Evolutionary conservation across 2,888 invertebrate genomes (phyloP).

Genomic region (Heterodera filipjevi): DNA sequence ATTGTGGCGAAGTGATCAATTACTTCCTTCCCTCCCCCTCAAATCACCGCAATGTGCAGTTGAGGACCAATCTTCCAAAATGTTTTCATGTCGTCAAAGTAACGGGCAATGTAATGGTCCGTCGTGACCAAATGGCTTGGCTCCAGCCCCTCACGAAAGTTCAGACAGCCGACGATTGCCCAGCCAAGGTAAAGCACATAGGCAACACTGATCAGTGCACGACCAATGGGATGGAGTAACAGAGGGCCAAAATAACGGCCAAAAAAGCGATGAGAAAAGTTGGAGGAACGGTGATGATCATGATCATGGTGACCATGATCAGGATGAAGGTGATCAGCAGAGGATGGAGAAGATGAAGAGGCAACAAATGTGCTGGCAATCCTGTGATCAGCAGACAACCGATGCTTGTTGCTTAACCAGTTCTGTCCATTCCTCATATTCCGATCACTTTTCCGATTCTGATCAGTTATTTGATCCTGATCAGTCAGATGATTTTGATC

Average conservation of each 20-base stretch:
- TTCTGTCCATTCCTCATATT: background rate
- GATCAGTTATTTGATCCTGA: background rate
- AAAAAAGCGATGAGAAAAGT: constrained; percentile 49
- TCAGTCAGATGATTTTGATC: background rate
- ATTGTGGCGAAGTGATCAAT: background rate
- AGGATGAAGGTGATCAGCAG: constrained; percentile 17
- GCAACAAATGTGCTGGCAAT: too few relatives aligned
- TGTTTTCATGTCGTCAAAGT: constrained; percentile 58
- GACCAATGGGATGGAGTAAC: constrained; percentile 47
- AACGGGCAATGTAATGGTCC: constrained; percentile 61
- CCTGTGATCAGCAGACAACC: background rate
- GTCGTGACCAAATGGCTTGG: constrained; percentile 62
- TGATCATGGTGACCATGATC: too few relatives aligned
- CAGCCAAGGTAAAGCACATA: constrained; percentile 70
- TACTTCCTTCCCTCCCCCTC: background rate
- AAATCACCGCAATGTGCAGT: constrained; percentile 36
- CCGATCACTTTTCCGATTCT: background rate
- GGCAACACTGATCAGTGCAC: constrained; percentile 43
- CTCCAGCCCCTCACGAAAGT: constrained; percentile 60
- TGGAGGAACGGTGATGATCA: background rate
- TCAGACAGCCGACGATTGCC: constrained; percentile 80
- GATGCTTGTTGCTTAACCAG: background rate
- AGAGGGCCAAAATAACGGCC: constrained; percentile 58
- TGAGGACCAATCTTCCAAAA: constrained; percentile 56
- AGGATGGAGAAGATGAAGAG: background rate